Conservation (phyloP, 2,797 vertebrate species). For the Gambusia yucatana region DNA sequence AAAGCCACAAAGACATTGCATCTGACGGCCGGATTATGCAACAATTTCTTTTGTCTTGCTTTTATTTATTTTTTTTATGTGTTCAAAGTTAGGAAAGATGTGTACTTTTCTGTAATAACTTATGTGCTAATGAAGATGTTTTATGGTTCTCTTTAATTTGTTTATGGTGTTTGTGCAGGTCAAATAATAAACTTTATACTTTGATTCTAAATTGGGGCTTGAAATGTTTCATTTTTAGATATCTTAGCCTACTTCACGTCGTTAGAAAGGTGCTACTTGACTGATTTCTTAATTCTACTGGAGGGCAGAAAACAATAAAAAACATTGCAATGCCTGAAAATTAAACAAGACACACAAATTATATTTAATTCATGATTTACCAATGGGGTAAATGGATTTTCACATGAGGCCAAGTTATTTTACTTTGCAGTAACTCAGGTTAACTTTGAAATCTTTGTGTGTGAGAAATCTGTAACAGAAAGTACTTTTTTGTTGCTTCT, state of each 20-base stretch:
- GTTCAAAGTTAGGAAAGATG: conserved; percentile 22
- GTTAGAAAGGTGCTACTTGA: neutral
- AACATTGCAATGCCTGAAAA: neutral
- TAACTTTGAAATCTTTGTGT: neutral
- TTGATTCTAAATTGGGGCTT: neutral
- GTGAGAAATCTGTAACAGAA: neutral
- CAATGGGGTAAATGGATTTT: neutral
- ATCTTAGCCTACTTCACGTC: neutral
- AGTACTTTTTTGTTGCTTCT: no score
- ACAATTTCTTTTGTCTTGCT: conserved; percentile 15
- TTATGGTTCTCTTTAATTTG: neutral
- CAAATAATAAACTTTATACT: neutral
- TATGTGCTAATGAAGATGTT: neutral
- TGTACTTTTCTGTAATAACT: neutral
- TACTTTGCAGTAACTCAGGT: neutral
- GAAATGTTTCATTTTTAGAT: neutral
- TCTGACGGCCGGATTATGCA: conserved; percentile 43
- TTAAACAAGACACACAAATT: neutral
- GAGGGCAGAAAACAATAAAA: neutral
- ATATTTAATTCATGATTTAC: neutral
- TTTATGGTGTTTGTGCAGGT: neutral
- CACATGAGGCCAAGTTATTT: neutral
- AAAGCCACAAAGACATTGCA: conserved; percentile 42
- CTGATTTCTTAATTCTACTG: neutral
- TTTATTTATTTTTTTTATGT: conserved; percentile 14